Base-by-base conservation (phyloP, 2,888 invertebrate genomes). In the Hirtodrosophila trivittata region DNA sequence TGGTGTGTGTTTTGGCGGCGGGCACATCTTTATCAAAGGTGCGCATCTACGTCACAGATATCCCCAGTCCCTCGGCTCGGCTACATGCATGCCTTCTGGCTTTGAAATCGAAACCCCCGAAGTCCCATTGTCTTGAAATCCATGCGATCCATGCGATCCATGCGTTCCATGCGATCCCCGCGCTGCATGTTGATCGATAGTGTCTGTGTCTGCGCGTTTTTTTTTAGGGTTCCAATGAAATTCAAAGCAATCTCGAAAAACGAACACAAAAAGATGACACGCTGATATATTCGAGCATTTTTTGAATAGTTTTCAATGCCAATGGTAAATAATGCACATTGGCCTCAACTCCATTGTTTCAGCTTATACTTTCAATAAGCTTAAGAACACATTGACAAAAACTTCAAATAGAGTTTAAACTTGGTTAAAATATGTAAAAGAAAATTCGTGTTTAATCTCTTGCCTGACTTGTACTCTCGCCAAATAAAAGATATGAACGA, bases 241-340 rank as follows among this genome's bases (percentile, higher is more conserved):
- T 62, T 62, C 71, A 66, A 66, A 45, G 46, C 55, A 35, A 46
- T 38, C 16, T 28, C 35, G 26, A 39, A 54, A 54, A 46, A 12
- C 14, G 43, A 66, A 77, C 51, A 74, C 60, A 57, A 74, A 68
- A 70, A 68, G 78, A 82, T 77, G 58, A 66, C 47, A 59, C 28
- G 56, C 62, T 57, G 67, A 78, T 73, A 73, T 70, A 57, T 86
- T 70, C 39, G 38, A 55, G 75, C 55, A 80, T 80, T 65, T 59
- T 78, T 86, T 51, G 50, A 76, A 86, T 86, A 73, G 63, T 86
- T 86, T 86, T 81, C 83, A 81, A 80, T 80, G 86, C 76, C 83
- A 75, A 64, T 51, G 64, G 32, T 5, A 58, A 75, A 56, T 49
- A 9, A 32, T 42, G 32, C 42, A 32, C 14, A 51, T 32, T 37